Percentiles rank a stretch among this genome's conserved stretches.
Evolutionary conservation across 2,797 vertebrate species (phyloP).

Genomic region (Falco berigora): DNA sequence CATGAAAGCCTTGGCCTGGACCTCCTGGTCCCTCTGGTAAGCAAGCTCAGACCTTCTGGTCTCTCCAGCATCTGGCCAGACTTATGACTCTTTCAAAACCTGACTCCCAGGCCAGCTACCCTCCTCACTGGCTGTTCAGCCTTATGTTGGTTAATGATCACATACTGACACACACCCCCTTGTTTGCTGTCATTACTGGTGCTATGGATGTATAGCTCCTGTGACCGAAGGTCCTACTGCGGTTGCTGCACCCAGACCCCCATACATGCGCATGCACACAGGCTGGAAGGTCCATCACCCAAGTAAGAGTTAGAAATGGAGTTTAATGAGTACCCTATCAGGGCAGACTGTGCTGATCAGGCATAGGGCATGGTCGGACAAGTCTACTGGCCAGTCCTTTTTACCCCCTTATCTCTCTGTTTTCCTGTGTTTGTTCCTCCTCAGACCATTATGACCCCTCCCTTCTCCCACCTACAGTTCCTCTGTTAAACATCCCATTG

Average conservation of each 20-base stretch:
- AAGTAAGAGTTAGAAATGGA: neutral
- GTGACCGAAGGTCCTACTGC: neutral
- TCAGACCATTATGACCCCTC: neutral
- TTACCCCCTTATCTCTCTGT: neutral
- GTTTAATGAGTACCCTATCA: neutral
- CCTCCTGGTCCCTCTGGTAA: neutral
- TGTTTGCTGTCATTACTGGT: neutral
- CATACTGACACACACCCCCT: neutral
- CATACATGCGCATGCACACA: rapidly evolving
- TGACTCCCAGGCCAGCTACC: neutral
- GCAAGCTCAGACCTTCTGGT: neutral
- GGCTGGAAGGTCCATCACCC: neutral
- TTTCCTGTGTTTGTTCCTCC: neutral
- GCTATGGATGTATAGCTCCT: neutral
- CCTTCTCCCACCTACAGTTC: neutral
- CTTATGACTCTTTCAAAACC: neutral
- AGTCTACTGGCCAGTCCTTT: neutral
- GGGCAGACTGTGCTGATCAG: neutral
- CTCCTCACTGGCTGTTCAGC: neutral
- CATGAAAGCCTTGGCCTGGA: neutral
- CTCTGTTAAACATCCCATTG: neutral
- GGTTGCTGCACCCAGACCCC: neutral
- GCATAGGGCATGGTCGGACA: neutral
- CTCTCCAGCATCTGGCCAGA: neutral
- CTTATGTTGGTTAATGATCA: neutral